A percentile compares a stretch with the other conserved stretches of the same genome.
phyloP scores from a whole-genome alignment of 2,797 vertebrate species.

The Chelonia mydas region DNA sequence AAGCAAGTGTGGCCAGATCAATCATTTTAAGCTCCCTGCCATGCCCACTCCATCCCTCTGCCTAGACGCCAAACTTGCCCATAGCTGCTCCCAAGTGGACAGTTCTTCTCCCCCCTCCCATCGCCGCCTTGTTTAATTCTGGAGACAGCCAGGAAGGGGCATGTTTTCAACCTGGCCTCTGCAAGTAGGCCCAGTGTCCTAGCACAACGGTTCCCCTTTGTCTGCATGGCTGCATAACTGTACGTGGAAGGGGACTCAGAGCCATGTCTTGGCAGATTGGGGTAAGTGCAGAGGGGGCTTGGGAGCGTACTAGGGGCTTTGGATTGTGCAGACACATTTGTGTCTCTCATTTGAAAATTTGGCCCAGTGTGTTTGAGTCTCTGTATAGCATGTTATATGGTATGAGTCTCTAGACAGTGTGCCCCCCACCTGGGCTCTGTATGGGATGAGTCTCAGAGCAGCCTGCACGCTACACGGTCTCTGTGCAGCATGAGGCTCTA shows the following conservation, averaged over 20 bases:
- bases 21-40: not conserved
- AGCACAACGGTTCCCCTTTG: not conserved
- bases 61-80: no score
- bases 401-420: not conserved
- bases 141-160: not conserved
- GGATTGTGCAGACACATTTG: not conserved
- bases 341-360: not conserved
- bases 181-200: not conserved
- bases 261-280: not conserved
- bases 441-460: not conserved
- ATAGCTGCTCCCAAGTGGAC: no score
- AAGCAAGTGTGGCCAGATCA: not conserved
- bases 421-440: not conserved
- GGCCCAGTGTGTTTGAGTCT: not conserved
- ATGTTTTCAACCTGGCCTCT: not conserved
- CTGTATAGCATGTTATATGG: no score
- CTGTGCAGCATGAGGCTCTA: no score
- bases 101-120: not conserved
- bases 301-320: not conserved
- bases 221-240: not conserved
- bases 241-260: not conserved
- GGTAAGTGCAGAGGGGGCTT: not conserved
- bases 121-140: no score
- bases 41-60: not conserved
- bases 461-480: no score